Conservation (phyloP, 2,888 invertebrate species). For the Poecilobothrus nobilitatus region DNA sequence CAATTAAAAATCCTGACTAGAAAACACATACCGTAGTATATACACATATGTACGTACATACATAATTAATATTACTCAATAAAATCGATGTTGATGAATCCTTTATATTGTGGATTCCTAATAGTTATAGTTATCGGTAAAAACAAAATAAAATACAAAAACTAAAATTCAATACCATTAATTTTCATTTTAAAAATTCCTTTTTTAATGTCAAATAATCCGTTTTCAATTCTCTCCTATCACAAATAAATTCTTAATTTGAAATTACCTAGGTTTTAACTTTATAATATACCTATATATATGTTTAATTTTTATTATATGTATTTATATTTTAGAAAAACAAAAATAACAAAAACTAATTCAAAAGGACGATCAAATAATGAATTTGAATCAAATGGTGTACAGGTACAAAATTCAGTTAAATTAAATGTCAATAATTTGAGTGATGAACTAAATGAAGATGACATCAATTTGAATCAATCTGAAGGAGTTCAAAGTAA, state of each 20-base stretch:
- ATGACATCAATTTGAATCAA: constrained; percentile 27
- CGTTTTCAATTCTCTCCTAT: neutral
- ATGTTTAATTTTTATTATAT: neutral
- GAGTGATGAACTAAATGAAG: neutral
- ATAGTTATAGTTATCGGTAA: no score
- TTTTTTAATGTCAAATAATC: neutral
- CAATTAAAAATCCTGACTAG: no score
- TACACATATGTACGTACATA: no score
- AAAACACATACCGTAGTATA: no score
- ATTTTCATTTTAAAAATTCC: neutral
- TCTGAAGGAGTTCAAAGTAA: constrained; percentile 19
- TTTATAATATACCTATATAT: neutral
- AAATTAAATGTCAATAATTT: neutral
- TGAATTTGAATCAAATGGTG: neutral
- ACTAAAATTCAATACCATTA: no score
- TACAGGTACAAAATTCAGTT: neutral
- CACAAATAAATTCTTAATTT: neutral
- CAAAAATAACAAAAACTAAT: neutral
- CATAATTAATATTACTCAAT: no score
- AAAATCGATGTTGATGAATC: no score
- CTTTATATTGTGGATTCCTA: no score
- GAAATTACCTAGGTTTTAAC: neutral
- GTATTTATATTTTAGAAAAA: neutral
- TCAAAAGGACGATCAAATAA: neutral
- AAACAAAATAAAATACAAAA: no score